Percentiles rank a stretch among this genome's conserved stretches.
These are phyloP conservation scores for Salvelinus sp. DNA, from an alignment of 2,113 vertebrate genomes.

Conservation along the genomic window DNA sequence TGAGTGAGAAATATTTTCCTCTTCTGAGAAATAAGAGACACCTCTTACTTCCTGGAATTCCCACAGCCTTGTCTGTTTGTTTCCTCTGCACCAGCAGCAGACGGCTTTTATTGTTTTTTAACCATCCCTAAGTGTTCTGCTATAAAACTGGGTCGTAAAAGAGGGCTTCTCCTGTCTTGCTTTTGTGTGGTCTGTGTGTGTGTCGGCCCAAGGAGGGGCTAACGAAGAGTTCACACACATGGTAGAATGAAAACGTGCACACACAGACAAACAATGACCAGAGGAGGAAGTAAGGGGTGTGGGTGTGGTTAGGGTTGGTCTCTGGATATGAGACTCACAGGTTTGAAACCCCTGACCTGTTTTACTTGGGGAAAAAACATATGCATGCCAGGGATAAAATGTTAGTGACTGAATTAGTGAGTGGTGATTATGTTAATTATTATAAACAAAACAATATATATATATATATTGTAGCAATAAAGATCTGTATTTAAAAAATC, in stretches of 20 bases:
- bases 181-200: not conserved
- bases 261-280: too few species aligned
- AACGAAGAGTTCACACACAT: not conserved
- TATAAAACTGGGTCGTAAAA: constrained; percentile 1
- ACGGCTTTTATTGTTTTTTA: constrained; percentile 4
- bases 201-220: not conserved
- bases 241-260: not conserved
- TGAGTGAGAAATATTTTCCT: too few species aligned
- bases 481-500: too few species aligned
- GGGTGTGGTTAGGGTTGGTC: not conserved
- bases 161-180: not conserved
- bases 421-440: too few species aligned
- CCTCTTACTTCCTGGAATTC: not conserved
- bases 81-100: not conserved
- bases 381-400: too few species aligned
- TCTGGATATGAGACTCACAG: too few species aligned
- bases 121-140: not conserved
- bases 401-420: too few species aligned
- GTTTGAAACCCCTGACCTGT: too few species aligned
- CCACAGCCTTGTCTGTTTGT: not conserved
- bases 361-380: too few species aligned
- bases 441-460: too few species aligned
- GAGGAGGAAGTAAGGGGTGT: not conserved
- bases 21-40: not conserved
- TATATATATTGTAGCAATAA: too few species aligned